Evolutionary conservation across 2,888 invertebrate species (phyloP).

Genomic region (Ornithoptera alexandrae): DNA sequence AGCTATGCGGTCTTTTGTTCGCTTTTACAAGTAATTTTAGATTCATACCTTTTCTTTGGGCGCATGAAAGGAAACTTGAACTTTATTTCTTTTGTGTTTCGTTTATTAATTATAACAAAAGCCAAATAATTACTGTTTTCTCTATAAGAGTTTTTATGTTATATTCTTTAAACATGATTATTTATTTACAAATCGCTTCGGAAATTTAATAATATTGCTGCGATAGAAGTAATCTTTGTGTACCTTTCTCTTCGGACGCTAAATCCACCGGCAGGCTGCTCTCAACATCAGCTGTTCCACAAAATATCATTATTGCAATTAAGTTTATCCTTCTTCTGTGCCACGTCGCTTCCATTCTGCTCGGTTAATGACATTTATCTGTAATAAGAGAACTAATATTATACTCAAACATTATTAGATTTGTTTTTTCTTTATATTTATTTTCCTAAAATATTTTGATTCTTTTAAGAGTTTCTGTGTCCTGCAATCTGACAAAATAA

Average conservation of each 20-base stretch:
- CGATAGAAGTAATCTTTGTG: slow-evolving; percentile 35
- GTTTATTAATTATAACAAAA: slow-evolving; percentile 2
- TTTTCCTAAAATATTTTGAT: background rate
- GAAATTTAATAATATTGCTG: slow-evolving; percentile 1
- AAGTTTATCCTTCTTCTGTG: slow-evolving; percentile 63
- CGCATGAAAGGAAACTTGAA: background rate
- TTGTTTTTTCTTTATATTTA: background rate
- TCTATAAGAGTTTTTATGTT: background rate
- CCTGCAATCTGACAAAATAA: no score
- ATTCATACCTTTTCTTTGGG: slow-evolving; percentile 1
- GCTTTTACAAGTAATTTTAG: slow-evolving; percentile 1
- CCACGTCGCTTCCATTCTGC: slow-evolving; percentile 64
- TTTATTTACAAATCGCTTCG: background rate
- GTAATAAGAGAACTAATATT: slow-evolving; percentile 34
- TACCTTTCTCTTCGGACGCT: slow-evolving; percentile 72
- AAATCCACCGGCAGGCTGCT: slow-evolving; percentile 70
- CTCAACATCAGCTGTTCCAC: slow-evolving; percentile 72
- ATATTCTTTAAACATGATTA: background rate
- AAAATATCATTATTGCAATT: slow-evolving; percentile 66
- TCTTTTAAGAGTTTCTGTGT: background rate
- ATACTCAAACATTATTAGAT: background rate
- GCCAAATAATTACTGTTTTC: background rate
- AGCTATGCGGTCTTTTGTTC: background rate
- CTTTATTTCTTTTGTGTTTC: slow-evolving; percentile 17
- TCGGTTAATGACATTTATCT: slow-evolving; percentile 73